These are phyloP conservation scores for Pyrocephalus nanus DNA, from an alignment of 2,797 vertebrate genomes.

Conservation along the genomic window DNA sequence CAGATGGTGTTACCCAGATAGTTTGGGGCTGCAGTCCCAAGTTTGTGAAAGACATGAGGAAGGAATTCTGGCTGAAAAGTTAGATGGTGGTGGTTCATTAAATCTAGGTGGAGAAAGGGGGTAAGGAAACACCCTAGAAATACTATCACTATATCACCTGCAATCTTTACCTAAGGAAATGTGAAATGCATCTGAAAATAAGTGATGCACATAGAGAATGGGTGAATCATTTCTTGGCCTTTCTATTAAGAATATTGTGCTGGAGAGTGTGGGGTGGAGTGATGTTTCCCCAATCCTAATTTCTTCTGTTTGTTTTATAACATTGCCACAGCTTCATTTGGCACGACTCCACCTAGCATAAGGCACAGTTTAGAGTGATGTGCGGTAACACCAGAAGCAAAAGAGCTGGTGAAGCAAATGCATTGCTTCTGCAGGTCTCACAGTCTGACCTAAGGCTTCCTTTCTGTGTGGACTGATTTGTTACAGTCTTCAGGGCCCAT, in stretches of 20 bases:
- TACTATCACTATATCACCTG: not conserved
- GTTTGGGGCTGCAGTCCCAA: not conserved
- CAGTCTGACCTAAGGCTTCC: not conserved
- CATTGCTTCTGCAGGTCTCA: not conserved
- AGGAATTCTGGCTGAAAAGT: not conserved
- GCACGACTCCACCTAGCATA: not conserved
- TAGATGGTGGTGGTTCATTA: not conserved
- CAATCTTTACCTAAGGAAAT: not conserved
- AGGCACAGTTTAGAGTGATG: not conserved
- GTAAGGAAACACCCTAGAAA: not conserved
- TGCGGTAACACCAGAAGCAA: not conserved
- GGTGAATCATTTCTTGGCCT: not conserved
- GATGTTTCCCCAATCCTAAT: not conserved
- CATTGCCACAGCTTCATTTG: not conserved
- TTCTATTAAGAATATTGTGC: not conserved
- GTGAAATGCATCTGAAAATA: not conserved
- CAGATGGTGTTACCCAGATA: not conserved
- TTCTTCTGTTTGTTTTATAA: not conserved
- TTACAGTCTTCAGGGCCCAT: not conserved
- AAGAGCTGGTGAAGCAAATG: not conserved
- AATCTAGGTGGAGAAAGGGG: not conserved
- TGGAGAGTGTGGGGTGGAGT: fast-evolving
- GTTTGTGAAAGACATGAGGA: not conserved
- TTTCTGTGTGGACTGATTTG: not conserved
- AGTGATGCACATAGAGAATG: not conserved